Evolutionary conservation across 2,888 invertebrate species (phyloP).

Genomic region (Andrena chrysosceles): DNA sequence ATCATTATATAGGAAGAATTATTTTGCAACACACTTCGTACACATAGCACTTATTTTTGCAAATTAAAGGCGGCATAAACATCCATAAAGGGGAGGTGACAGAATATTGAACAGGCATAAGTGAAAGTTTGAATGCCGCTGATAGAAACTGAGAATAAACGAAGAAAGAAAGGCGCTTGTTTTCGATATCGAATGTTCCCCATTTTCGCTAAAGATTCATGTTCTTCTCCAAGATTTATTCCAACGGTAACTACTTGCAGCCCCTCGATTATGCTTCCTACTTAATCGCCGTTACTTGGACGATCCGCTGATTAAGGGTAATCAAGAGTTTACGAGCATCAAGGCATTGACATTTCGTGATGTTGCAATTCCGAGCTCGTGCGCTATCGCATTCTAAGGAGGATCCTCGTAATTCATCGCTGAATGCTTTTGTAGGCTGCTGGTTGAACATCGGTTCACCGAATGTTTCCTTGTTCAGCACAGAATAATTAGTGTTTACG

Average conservation of each 20-base stretch:
- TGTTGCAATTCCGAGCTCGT: constrained; percentile 5
- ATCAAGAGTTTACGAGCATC: background rate
- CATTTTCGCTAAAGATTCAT: too few relatives aligned
- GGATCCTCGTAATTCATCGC: background rate
- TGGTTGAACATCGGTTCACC: background rate
- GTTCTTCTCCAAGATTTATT: background rate
- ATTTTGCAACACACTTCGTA: too few relatives aligned
- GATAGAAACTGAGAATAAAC: too few relatives aligned
- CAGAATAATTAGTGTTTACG: background rate
- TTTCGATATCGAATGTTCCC: too few relatives aligned
- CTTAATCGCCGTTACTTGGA: background rate
- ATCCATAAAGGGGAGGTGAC: too few relatives aligned
- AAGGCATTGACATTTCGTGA: constrained; percentile 37
- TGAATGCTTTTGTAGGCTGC: background rate
- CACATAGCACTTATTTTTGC: too few relatives aligned
- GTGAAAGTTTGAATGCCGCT: too few relatives aligned
- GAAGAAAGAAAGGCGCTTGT: too few relatives aligned
- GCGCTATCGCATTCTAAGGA: background rate
- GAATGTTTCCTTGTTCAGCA: background rate
- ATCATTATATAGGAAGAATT: too few relatives aligned
- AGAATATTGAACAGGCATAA: too few relatives aligned
- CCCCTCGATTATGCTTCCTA: background rate
- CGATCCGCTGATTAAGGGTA: constrained; percentile 7
- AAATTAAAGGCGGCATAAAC: too few relatives aligned
- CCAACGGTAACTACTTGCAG: background rate